phyloP scores from a whole-genome alignment of 2,797 vertebrate genomes.

The Naso thynnoides region DNA sequence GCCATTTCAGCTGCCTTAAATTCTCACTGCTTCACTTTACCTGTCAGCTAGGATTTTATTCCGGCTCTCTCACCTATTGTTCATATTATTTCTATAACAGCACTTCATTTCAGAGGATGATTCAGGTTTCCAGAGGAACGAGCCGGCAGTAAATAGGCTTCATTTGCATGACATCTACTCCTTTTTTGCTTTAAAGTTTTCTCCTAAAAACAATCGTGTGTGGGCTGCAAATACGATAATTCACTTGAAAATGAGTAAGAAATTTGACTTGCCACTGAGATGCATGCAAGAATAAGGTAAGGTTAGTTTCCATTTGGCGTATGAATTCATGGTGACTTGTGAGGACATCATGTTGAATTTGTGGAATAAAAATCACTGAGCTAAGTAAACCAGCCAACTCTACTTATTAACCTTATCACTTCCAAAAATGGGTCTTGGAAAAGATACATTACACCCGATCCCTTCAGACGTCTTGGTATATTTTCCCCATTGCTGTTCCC shows the following conservation, averaged over 20 bases:
- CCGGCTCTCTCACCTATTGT: slow-evolving; percentile 41
- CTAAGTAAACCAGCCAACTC: too few species aligned
- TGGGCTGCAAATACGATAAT: neutral
- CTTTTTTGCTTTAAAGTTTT: slow-evolving; percentile 14
- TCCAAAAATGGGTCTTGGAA: too few species aligned
- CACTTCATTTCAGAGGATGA: slow-evolving; percentile 39
- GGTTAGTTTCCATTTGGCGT: neutral
- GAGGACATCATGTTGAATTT: neutral
- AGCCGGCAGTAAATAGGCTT: slow-evolving; percentile 20
- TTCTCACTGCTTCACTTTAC: slow-evolving; percentile 37
- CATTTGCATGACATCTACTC: slow-evolving; percentile 28
- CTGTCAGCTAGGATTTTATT: slow-evolving; percentile 38
- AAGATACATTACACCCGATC: too few species aligned
- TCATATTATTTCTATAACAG: slow-evolving; percentile 50
- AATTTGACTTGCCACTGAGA: neutral
- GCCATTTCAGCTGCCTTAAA: slow-evolving; percentile 34
- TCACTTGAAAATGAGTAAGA: slow-evolving; percentile 1
- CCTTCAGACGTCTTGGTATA: too few species aligned
- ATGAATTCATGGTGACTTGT: neutral
- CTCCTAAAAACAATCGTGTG: neutral
- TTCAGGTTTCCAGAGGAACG: slow-evolving; percentile 1
- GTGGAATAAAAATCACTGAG: too few species aligned
- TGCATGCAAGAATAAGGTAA: neutral
- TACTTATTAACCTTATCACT: too few species aligned
- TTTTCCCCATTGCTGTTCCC: too few species aligned